Percentiles rank a stretch among this genome's conserved stretches.
phyloP scores from a whole-genome alignment of 2,888 invertebrate genomes.

The Prenolepis imparis region DNA sequence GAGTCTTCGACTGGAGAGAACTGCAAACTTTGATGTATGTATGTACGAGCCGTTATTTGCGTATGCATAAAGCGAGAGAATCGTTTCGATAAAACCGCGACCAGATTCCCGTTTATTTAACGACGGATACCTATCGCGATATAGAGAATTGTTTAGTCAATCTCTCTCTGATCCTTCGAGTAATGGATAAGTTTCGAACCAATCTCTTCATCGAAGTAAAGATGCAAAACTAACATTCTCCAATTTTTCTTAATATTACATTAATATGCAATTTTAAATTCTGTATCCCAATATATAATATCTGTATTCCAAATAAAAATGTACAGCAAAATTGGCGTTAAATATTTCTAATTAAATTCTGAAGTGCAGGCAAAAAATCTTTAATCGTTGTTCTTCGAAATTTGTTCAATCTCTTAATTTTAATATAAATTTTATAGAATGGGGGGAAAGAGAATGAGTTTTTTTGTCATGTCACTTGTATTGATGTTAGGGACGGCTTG shows the following conservation, averaged over 20 bases:
- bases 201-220: not conserved
- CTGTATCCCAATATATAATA: too few relatives aligned
- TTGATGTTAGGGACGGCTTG: not conserved
- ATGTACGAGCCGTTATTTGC: conserved; percentile 23
- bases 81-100: conserved; percentile 1
- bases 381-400: not conserved
- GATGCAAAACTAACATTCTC: not conserved
- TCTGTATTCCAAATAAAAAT: not conserved
- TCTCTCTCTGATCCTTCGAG: not conserved
- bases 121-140: not conserved
- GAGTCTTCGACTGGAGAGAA: conserved; percentile 31
- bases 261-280: not conserved
- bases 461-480: not conserved
- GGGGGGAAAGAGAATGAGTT: not conserved
- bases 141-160: conserved; percentile 27
- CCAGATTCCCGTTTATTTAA: conserved; percentile 35
- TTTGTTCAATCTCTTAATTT: not conserved
- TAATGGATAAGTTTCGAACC: not conserved
- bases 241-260: not conserved
- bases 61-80: not conserved
- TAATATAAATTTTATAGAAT: not conserved
- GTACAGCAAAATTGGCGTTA: not conserved
- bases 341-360: conserved; percentile 1
- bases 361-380: not conserved
- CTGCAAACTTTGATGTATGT: conserved; percentile 39